Evolutionary conservation across 2,113 vertebrate genomes (phyloP).

Genomic region (Campylomormyrus numenius): DNA sequence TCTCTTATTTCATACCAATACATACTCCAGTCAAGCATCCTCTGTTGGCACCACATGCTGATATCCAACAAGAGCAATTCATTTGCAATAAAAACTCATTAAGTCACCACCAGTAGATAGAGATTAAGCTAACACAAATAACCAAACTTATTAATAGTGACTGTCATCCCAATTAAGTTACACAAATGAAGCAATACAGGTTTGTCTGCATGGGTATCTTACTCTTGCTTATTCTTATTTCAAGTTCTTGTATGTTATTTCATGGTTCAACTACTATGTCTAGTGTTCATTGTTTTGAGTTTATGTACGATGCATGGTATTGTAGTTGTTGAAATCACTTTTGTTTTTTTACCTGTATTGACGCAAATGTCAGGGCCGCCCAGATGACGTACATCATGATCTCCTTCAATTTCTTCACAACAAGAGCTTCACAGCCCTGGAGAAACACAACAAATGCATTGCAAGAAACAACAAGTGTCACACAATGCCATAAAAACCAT

Average conservation of each 20-base stretch:
- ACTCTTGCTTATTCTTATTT: not conserved
- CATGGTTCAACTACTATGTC: not conserved
- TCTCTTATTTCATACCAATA: not conserved
- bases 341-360: conserved; percentile 77
- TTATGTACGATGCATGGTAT: not conserved
- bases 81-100: not conserved
- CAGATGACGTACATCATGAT: conserved; percentile 99
- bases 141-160: not conserved
- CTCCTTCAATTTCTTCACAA: conserved; percentile 94
- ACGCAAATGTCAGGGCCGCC: conserved; percentile 88
- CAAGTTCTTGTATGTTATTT: not conserved
- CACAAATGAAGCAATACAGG: not conserved
- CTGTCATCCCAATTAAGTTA: not conserved
- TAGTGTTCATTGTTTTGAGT: not conserved
- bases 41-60: not conserved
- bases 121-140: not conserved
- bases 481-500: not conserved
- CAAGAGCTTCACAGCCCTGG: conserved; percentile 89
- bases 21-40: not conserved
- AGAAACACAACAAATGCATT: not conserved
- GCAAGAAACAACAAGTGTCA: conserved; percentile 21
- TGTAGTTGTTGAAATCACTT: not conserved
- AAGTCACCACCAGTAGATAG: not conserved
- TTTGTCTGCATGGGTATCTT: not conserved
- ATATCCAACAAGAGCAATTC: not conserved